phyloP scores from a whole-genome alignment of 2,888 invertebrate genomes.

The Cremastobaeus sp. region DNA sequence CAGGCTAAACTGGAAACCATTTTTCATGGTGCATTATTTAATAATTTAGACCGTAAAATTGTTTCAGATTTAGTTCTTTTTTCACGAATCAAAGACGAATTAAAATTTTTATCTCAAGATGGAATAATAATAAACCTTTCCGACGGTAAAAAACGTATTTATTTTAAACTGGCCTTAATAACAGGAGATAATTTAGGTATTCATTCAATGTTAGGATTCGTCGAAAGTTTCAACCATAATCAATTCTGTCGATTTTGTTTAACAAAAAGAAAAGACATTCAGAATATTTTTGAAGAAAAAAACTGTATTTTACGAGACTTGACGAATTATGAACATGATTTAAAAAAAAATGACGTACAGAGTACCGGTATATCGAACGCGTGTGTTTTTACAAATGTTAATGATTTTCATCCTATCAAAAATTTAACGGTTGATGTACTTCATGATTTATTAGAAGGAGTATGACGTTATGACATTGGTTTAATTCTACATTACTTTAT shows the following conservation, averaged over 20 bases:
- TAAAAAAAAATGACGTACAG: not conserved
- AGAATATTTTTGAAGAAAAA: not conserved
- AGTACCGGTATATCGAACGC: not conserved
- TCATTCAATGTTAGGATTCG: not conserved
- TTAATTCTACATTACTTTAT: constrained; percentile 2
- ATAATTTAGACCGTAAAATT: not conserved
- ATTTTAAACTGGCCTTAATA: not conserved
- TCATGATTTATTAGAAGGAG: constrained; percentile 16
- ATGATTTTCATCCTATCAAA: not conserved
- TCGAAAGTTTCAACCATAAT: not conserved
- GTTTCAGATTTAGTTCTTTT: not conserved
- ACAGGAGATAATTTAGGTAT: not conserved
- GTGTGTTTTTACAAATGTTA: not conserved
- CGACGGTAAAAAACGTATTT: not conserved
- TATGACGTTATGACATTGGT: constrained; percentile 14
- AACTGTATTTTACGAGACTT: not conserved
- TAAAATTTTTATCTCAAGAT: not conserved
- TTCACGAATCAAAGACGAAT: not conserved
- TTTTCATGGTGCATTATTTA: not conserved
- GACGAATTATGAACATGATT: not conserved
- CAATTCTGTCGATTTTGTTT: not conserved
- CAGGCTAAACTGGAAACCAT: not conserved
- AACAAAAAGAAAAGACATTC: not conserved
- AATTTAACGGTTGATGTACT: not conserved
- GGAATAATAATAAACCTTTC: not conserved